Conservation (phyloP, 1,140 invertebrate genomes). For the Drosophila guanche region DNA sequence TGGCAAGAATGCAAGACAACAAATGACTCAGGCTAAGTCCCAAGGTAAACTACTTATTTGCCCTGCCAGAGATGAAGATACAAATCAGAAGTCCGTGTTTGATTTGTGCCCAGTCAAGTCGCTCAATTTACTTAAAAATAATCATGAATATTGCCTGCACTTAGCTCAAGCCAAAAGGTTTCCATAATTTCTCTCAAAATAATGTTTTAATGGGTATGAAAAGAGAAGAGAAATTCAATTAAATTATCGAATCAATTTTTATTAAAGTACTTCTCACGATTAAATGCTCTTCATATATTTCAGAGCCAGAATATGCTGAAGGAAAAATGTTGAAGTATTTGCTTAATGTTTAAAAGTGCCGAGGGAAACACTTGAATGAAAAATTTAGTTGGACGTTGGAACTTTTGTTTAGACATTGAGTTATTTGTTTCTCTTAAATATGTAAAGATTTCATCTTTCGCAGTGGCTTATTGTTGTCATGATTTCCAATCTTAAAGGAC, state of each 20-base stretch:
- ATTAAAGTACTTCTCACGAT: conserved; percentile 11
- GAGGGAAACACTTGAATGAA: too few relatives aligned
- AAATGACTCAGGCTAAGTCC: conserved; percentile 40
- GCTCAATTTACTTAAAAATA: conserved; percentile 23
- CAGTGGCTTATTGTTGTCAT: too few relatives aligned
- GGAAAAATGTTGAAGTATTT: too few relatives aligned
- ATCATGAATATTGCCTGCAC: background rate
- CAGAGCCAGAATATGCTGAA: background rate
- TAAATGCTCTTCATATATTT: background rate
- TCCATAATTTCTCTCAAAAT: background rate
- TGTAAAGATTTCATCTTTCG: too few relatives aligned
- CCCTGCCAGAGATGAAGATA: conserved; percentile 2
- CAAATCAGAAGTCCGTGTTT: conserved; percentile 21
- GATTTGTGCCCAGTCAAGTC: conserved; percentile 29
- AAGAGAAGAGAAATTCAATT: background rate
- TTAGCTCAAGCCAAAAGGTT: background rate
- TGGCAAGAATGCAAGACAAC: conserved; percentile 41
- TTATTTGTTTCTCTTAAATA: too few relatives aligned
- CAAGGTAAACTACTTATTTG: conserved; percentile 50
- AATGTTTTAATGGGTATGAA: background rate
- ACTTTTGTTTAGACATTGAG: too few relatives aligned
- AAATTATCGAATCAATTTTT: conserved; percentile 9
- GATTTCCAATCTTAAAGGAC: too few relatives aligned
- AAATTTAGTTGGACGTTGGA: too few relatives aligned
- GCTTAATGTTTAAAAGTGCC: too few relatives aligned